Base-by-base conservation (phyloP, 37 sponge, comb jelly and placozoan genomes). In the Axinella damicornis region DNA sequence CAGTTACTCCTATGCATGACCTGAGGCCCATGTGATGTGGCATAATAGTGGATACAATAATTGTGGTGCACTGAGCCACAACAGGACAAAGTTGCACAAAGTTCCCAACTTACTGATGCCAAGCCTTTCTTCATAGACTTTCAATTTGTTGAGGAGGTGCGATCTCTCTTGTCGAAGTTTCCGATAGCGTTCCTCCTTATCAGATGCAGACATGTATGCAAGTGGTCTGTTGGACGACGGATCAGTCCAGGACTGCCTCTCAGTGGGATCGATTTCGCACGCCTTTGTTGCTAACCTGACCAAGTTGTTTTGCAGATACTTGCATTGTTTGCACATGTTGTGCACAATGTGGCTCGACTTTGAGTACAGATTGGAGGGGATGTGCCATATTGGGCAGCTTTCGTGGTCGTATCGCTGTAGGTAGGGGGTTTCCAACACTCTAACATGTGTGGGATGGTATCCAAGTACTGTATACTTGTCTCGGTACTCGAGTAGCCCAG, bases 281-380 rank as follows among this genome's bases (percentile, higher is more conserved):
- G 68, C 68, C 58, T 74, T 74, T n/a, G 75, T 57, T 15, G 37
- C 59, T 0, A 55, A 21, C 53, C 54, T 32, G 24, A 31, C 37
- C 31, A 79, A 4, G 14, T n/a, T 79, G 80, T 66, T 79, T n/a
- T 67, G 67, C 12, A 79, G 68, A 53, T 79, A 55, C 68, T 79
- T 79, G 66, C 80, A 79, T 33, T 79, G 80, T 28, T 66, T 38
- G 54, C 80, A 79, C 80, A 79, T 79, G 67, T 79, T 53, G 54
- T 79, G 80, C 64, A 66, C 4, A 28, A 38, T 37, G 53, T 63
- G 80, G 25, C 38, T 68, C 6, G 65, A 62, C 40, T 65, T 30
- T 9, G 80, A 65, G 53, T 53, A 79, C 16, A 66, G n/a, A 62
- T 35, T 63, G 5, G 57, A 2, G 67, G 80, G 80, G 40, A 79